A percentile compares a stretch with the other conserved stretches of the same genome.
These are phyloP conservation scores for Dolichopus griseipennis DNA, from an alignment of 2,888 invertebrate species.

Conservation along the genomic window DNA sequence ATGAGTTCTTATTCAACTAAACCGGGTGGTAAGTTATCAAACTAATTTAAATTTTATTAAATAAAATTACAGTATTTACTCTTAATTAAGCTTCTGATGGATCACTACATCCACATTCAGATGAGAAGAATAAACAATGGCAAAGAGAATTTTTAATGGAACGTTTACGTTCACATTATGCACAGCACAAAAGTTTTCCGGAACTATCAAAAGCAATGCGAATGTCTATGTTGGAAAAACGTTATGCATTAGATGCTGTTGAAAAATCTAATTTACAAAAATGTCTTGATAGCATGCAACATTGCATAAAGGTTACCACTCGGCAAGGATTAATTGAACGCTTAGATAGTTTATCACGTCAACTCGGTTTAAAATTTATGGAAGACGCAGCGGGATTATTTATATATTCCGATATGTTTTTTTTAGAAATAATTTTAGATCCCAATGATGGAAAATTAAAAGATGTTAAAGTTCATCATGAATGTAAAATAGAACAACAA, in stretches of 20 bases:
- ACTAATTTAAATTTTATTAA: neutral
- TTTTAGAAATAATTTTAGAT: conserved; percentile 82
- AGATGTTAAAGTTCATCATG: conserved; percentile 87
- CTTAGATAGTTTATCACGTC: conserved; percentile 81
- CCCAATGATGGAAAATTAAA: conserved; percentile 65
- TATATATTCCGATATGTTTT: conserved; percentile 95
- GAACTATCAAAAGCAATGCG: conserved; percentile 83
- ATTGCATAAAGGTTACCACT: conserved; percentile 87
- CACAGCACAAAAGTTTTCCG: conserved; percentile 68
- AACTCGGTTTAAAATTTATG: conserved; percentile 83
- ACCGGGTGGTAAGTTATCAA: neutral
- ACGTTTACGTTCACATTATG: conserved; percentile 77
- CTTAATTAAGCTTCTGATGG: neutral
- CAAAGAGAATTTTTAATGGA: conserved; percentile 87
- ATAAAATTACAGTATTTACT: neutral
- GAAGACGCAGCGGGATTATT: conserved; percentile 75
- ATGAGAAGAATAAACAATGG: conserved; percentile 60
- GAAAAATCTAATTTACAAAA: conserved; percentile 81
- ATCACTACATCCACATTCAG: conserved; percentile 23
- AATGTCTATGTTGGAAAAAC: conserved; percentile 80
- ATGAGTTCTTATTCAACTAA: conserved; percentile 1
- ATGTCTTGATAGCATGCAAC: conserved; percentile 84
- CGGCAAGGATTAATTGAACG: conserved; percentile 86
- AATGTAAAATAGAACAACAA: conserved; percentile 73
- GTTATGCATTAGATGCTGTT: conserved; percentile 75